phyloP scores from a whole-genome alignment of 1,140 invertebrate species.

The Tetramorium alpestre region DNA sequence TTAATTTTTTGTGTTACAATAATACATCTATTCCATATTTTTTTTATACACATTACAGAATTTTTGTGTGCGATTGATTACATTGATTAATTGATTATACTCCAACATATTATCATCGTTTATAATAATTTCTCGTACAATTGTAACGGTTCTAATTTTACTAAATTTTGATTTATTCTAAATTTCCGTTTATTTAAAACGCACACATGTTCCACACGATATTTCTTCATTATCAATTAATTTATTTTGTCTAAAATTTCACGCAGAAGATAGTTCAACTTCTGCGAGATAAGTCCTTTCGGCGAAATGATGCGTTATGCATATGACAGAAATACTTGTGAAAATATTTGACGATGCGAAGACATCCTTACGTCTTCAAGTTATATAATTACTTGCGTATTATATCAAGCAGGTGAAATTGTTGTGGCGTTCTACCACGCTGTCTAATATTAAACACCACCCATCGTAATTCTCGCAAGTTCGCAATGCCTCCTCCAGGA shows the following conservation, averaged over 20 bases:
- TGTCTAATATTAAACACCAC: constrained; percentile 41
- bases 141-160: background rate
- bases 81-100: background rate
- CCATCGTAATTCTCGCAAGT: background rate
- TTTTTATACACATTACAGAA: background rate
- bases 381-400: background rate
- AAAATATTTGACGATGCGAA: background rate
- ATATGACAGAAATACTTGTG: constrained; percentile 7
- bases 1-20: background rate
- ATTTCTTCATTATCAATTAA: background rate
- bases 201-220: background rate
- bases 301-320: background rate
- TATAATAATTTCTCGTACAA: background rate
- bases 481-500: background rate
- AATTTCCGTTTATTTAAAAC: background rate
- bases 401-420: background rate
- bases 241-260: background rate
- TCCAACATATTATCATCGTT: background rate
- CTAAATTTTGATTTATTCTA: background rate
- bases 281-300: background rate
- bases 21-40: background rate
- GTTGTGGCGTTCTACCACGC: background rate
- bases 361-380: background rate
- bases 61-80: background rate
- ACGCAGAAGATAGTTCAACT: background rate